phyloP scores from a whole-genome alignment of 2,888 invertebrate species.

The Microctonus hyperodae region DNA sequence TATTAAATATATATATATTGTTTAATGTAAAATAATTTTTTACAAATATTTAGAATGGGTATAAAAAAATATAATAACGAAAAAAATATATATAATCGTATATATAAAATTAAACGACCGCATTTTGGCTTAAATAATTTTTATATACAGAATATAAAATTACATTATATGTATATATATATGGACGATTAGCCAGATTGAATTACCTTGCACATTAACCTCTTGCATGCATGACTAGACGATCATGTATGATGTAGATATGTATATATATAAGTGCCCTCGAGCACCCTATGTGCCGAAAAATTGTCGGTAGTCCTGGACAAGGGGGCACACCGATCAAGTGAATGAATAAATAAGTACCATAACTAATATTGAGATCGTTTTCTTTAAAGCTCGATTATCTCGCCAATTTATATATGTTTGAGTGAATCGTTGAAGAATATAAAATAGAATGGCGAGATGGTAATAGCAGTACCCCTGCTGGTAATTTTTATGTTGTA shows the following conservation, averaged over 20 bases:
- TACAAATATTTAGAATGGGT: not conserved
- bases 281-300: not conserved
- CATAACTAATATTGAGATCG: not conserved
- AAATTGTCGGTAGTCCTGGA: slow-evolving; percentile 1
- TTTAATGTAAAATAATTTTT: not conserved
- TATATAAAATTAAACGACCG: slow-evolving; percentile 4
- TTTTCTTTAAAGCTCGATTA: slow-evolving; percentile 1
- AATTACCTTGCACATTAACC: slow-evolving; percentile 24
- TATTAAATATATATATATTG: not conserved
- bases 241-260: too few species aligned
- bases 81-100: not conserved
- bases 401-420: slow-evolving; percentile 8
- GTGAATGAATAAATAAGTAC: slow-evolving; percentile 1
- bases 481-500: not conserved
- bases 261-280: not conserved
- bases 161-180: slow-evolving; percentile 16
- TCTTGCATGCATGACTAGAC: slow-evolving; percentile 18
- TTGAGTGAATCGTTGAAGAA: slow-evolving; percentile 3
- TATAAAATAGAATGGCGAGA: not conserved
- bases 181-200: slow-evolving; percentile 23
- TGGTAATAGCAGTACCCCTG: not conserved
- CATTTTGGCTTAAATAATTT: slow-evolving; percentile 5
- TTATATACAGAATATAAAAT: not conserved
- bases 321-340: not conserved
- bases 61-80: not conserved